Evolutionary conservation across 2,888 invertebrate genomes (phyloP).

Genomic region (Drosophila paramelanica): DNA sequence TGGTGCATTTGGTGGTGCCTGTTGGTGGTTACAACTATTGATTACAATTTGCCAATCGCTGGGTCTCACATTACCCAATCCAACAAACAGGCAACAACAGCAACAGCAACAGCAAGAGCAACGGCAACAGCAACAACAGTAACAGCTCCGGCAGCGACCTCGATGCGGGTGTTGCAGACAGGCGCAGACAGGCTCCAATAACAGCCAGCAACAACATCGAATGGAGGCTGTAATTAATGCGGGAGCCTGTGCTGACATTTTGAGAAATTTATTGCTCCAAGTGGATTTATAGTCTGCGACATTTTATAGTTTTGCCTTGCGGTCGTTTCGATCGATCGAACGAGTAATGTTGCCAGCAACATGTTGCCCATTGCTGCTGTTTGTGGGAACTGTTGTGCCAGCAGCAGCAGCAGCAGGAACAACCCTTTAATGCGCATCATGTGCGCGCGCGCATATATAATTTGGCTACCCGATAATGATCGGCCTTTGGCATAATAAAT

Average conservation of each 20-base stretch:
- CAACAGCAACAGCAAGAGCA: constrained; percentile 12
- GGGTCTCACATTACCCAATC: constrained; percentile 74
- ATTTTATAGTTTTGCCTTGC: constrained; percentile 79
- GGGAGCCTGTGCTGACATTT: constrained; percentile 82
- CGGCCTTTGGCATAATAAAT: constrained; percentile 83
- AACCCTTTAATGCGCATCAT: constrained; percentile 81
- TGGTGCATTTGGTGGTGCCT: constrained; percentile 70
- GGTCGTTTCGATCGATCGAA: constrained; percentile 69
- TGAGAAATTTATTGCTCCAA: constrained; percentile 81
- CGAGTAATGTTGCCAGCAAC: constrained; percentile 64
- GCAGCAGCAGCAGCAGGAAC: constrained; percentile 27
- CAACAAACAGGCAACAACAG: constrained; percentile 42
- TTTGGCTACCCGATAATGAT: constrained; percentile 83
- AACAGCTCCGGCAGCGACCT: constrained; percentile 45
- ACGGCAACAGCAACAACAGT: constrained; percentile 21
- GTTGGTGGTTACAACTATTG: constrained; percentile 79
- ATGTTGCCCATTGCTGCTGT: constrained; percentile 54
- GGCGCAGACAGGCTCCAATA: constrained; percentile 70
- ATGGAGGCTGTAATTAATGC: constrained; percentile 80
- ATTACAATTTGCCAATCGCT: constrained; percentile 75
- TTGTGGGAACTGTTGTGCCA: constrained; percentile 33
- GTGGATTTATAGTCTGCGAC: constrained; percentile 81
- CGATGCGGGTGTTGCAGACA: constrained; percentile 76
- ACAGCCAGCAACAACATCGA: constrained; percentile 49
- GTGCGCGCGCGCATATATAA: constrained; percentile 82